phyloP scores from a whole-genome alignment of 2,113 vertebrate species.

The Tachysurus fulvidraco region DNA sequence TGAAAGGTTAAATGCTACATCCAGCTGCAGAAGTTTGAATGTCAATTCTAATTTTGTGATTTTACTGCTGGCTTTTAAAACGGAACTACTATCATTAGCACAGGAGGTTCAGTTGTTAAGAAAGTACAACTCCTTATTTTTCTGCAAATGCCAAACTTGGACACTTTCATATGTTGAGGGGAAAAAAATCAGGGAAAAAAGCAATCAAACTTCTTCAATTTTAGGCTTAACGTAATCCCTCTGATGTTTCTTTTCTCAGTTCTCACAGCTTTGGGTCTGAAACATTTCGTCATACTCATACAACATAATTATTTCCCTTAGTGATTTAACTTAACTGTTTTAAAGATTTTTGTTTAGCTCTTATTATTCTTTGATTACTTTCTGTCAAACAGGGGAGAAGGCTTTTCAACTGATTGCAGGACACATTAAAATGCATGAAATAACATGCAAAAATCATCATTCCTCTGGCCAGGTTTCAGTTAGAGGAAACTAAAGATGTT shows the following conservation, averaged over 20 bases:
- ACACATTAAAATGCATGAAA: conserved; percentile 13
- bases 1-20: conserved; percentile 26
- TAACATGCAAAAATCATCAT: background rate
- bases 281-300: conserved; percentile 25
- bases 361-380: conserved; percentile 17
- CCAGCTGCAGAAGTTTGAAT: conserved; percentile 26
- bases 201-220: conserved; percentile 49
- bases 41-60: conserved; percentile 26
- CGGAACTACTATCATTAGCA: conserved; percentile 44
- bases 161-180: conserved; percentile 20
- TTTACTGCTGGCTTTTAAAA: conserved; percentile 25
- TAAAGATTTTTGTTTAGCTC: background rate
- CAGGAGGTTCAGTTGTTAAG: conserved; percentile 29
- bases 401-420: conserved; percentile 19
- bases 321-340: conserved; percentile 22
- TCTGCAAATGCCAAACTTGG: conserved; percentile 34
- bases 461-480: background rate
- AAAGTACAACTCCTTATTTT: conserved; percentile 35
- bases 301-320: conserved; percentile 46
- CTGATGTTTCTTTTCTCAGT: conserved; percentile 42
- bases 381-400: background rate
- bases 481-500: background rate
- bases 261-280: conserved; percentile 40
- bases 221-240: conserved; percentile 52
- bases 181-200: conserved; percentile 37